Evolutionary conservation across 2,888 invertebrate genomes (phyloP).

Genomic region (Argynnis bischoffii): DNA sequence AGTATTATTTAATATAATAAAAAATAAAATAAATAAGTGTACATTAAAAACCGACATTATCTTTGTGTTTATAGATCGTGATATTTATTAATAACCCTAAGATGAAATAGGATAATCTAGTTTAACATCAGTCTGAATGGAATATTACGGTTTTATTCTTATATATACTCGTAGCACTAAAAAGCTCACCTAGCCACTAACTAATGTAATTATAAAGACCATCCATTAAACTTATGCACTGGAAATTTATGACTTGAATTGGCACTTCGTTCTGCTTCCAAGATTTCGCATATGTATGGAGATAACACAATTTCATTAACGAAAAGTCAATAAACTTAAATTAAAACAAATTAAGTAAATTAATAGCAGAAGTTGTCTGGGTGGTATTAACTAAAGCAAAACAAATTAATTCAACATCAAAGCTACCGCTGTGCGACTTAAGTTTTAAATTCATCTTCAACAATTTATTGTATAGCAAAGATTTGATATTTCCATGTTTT

Average conservation of each 20-base stretch:
- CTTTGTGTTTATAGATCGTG: too few relatives aligned
- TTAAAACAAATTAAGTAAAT: constrained; percentile 48
- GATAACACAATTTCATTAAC: constrained; percentile 39
- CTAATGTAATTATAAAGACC: constrained; percentile 22
- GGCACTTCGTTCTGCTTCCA: constrained; percentile 33
- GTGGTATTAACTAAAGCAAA: constrained; percentile 24
- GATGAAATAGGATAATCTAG: too few relatives aligned
- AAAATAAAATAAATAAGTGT: too few relatives aligned
- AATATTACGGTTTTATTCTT: constrained; percentile 3
- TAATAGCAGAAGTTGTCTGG: constrained; percentile 39
- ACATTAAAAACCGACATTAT: too few relatives aligned
- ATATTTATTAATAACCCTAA: too few relatives aligned
- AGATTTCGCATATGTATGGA: constrained; percentile 25
- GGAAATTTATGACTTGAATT: constrained; percentile 28
- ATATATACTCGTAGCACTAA: constrained; percentile 1
- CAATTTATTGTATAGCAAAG: constrained; percentile 3
- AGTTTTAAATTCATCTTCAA: background rate
- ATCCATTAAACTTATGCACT: constrained; percentile 24
- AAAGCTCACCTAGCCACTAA: constrained; percentile 9
- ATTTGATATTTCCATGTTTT: too few relatives aligned
- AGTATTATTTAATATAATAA: too few relatives aligned
- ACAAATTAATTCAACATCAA: constrained; percentile 27
- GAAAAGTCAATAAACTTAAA: constrained; percentile 56
- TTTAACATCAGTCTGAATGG: background rate
- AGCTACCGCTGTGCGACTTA: constrained; percentile 17